These are phyloP conservation scores for Dolomedes plantarius DNA, from an alignment of 2,888 invertebrate species.

Conservation along the genomic window DNA sequence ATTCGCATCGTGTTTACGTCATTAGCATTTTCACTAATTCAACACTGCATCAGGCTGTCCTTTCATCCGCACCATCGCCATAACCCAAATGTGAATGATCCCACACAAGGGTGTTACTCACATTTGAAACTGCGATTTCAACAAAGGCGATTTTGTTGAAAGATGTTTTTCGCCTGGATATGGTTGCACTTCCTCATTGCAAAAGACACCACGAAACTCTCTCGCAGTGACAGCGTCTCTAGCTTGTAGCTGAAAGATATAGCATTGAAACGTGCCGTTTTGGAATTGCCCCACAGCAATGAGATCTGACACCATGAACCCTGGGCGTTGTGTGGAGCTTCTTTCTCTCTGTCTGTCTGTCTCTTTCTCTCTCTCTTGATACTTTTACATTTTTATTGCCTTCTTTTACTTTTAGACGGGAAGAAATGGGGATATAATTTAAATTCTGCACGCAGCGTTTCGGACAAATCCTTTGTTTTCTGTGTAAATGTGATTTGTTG, in stretches of 20 bases:
- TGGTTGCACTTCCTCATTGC: background rate
- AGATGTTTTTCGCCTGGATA: background rate
- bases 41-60: background rate
- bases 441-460: background rate
- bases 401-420: background rate
- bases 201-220: background rate
- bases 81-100: constrained; percentile 7
- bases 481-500: background rate
- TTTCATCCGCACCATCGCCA: background rate
- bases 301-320: constrained; percentile 20
- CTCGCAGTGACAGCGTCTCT: background rate
- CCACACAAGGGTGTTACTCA: constrained; percentile 19
- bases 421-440: background rate
- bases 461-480: background rate
- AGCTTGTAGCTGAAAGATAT: constrained; percentile 10
- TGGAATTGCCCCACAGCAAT: background rate
- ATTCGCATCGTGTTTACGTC: background rate
- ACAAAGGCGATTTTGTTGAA: constrained; percentile 18
- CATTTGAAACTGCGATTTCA: constrained; percentile 15
- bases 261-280: background rate
- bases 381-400: background rate
- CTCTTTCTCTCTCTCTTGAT: background rate
- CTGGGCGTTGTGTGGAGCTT: constrained; percentile 20
- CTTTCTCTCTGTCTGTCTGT: background rate
- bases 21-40: background rate